Base-by-base conservation (phyloP, 2,113 vertebrate genomes). In the Crotalus helleri region DNA sequence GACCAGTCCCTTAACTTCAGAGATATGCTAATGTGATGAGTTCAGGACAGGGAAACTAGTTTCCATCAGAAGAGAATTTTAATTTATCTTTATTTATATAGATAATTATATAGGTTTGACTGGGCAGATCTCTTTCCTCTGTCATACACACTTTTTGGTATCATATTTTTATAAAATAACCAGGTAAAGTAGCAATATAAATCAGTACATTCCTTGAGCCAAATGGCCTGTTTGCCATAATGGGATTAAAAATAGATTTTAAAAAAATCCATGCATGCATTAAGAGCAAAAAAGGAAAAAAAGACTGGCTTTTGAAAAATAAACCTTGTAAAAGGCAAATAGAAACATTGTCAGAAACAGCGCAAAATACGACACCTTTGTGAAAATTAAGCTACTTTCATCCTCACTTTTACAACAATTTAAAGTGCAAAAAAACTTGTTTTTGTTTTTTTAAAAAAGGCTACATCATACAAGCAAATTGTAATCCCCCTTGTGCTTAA, bases 391-490 rank as follows among this genome's bases (percentile, higher is more conserved):
- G 89, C 91, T 94, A 95, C 91, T 94, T 97, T 91, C 96, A 96
- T 95, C 95, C 96, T 93, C 93, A 95, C 69, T 94, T 88, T 93
- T 96, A 97, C 97, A 96, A 96, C 95, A 96, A 96, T 95, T 96
- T 97, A 97, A 97, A 97, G 98, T 98, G 98, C 98, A 98, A 98
- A 96, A 91, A 98, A 98, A 98, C 98, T 95, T 91, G 93, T 96
- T 90, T 69, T 85, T 49, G 58, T 54, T 57, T 69, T 85, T 81
- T 54, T 57, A 21, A 89, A 69, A 21, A 69, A 93, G 97, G 97
- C 94, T 96, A 98, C 95, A 93, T 96, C 94, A 91, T 89, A 95
- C 95, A 96, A 94, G 91, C 95, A 95, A 93, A 95, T 93, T 24
- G 54, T 64, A 87, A 90, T 89, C 92, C 90, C 93, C 93, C 92